These are phyloP conservation scores for Dicrostonyx torquatus DNA, from an alignment of 2,797 vertebrate genomes.

Conservation along the genomic window DNA sequence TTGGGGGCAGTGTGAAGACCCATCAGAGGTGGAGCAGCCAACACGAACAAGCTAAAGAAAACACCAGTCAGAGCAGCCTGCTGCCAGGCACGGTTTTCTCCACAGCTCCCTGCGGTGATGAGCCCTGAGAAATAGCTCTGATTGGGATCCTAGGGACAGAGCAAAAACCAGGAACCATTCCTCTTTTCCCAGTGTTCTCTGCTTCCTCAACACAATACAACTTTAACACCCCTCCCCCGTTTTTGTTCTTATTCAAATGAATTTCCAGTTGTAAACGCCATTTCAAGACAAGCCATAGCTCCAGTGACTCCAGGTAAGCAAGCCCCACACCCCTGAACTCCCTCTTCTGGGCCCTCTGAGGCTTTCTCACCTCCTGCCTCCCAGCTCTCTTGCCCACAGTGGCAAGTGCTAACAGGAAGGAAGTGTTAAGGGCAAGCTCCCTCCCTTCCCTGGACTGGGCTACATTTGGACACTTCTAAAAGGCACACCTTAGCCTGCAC, in stretches of 20 bases:
- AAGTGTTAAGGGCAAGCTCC: not conserved
- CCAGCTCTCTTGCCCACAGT: slow-evolving; percentile 1
- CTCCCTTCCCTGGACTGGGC: not conserved
- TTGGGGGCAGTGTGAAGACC: not conserved
- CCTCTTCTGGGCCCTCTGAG: slow-evolving; percentile 7
- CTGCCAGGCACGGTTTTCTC: slow-evolving; percentile 18
- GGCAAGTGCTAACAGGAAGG: slow-evolving; percentile 51
- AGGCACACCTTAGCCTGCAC: not conserved
- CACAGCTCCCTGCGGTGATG: not conserved
- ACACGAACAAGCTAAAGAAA: slow-evolving; percentile 68
- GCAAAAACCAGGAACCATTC: not conserved
- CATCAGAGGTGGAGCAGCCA: slow-evolving; percentile 45
- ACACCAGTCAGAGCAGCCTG: slow-evolving; percentile 56
- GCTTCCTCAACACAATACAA: not conserved
- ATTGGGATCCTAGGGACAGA: not conserved
- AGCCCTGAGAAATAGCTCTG: slow-evolving; percentile 42
- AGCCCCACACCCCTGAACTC: not conserved
- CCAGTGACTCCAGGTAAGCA: not conserved
- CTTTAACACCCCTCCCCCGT: not conserved
- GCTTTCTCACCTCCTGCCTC: slow-evolving; percentile 67
- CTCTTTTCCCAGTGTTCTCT: not conserved
- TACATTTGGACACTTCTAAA: slow-evolving; percentile 4
- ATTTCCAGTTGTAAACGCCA: slow-evolving; percentile 37
- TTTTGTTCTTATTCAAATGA: not conserved
- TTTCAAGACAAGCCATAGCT: slow-evolving; percentile 35